Conservation (phyloP, 2,888 invertebrate genomes). For the Uropetala carovei region DNA sequence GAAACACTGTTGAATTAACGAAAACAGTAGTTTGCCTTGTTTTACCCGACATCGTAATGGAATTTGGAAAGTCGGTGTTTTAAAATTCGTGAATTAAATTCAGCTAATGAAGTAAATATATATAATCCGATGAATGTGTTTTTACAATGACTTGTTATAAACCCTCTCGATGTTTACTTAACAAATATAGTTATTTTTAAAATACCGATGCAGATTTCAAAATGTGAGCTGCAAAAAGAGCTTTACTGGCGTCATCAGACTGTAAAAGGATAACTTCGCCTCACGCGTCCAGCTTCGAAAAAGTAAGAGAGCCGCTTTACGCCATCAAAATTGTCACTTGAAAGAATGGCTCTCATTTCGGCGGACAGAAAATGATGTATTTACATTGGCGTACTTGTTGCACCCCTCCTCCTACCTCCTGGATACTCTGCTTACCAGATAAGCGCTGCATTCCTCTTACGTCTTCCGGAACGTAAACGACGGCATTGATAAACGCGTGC, state of each 20-base stretch:
- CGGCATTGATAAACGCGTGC: no score
- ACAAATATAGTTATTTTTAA: not conserved
- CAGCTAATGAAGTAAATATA: no score
- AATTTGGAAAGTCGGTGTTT: no score
- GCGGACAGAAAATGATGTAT: not conserved
- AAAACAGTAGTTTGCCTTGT: no score
- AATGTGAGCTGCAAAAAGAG: not conserved
- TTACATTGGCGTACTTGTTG: not conserved
- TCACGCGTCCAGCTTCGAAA: not conserved
- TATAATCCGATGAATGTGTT: no score
- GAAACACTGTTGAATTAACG: not conserved
- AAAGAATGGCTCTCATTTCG: not conserved
- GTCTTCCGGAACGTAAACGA: slow-evolving; percentile 14
- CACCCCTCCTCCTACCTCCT: not conserved
- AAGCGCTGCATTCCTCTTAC: not conserved
- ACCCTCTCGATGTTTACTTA: no score
- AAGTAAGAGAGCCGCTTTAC: not conserved
- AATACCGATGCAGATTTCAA: not conserved
- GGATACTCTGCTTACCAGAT: not conserved
- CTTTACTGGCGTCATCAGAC: not conserved
- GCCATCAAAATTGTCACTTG: not conserved
- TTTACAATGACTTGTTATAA: no score
- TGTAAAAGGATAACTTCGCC: no score
- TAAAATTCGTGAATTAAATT: no score
- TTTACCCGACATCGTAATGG: no score